Percentiles rank a stretch among this genome's conserved stretches.
phyloP scores from a whole-genome alignment of 2,113 vertebrate genomes.

The Bothrops jararaca region DNA sequence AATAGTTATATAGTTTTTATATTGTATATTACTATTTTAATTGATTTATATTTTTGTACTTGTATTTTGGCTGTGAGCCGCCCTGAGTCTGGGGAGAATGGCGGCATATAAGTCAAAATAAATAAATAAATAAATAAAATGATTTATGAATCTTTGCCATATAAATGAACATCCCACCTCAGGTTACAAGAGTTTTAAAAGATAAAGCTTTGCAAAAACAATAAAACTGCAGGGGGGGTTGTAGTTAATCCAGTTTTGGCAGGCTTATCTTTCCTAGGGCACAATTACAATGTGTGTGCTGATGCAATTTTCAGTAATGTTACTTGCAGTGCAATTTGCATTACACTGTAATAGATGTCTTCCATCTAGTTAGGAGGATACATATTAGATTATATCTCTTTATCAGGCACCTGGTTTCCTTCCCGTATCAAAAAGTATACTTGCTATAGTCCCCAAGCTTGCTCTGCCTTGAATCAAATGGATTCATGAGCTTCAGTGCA shows the following conservation, averaged over 20 bases:
- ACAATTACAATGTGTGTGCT: conserved; percentile 38
- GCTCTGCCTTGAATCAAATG: neutral
- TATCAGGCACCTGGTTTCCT: neutral
- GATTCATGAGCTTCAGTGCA: neutral
- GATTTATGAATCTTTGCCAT: conserved; percentile 18
- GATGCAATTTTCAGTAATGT: conserved; percentile 40
- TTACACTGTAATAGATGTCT: conserved; percentile 29
- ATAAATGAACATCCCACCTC: conserved; percentile 4
- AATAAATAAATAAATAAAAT: too few relatives aligned
- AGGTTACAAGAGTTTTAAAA: neutral
- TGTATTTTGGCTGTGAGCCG: too few relatives aligned
- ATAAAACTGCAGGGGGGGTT: neutral
- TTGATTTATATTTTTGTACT: too few relatives aligned
- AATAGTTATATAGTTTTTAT: too few relatives aligned
- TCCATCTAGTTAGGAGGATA: conserved; percentile 30
- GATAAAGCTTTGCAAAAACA: conserved; percentile 16
- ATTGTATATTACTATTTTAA: too few relatives aligned
- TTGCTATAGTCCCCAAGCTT: neutral
- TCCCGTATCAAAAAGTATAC: neutral
- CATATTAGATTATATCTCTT: conserved; percentile 35
- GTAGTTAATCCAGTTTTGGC: conserved; percentile 34
- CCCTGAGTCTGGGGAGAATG: too few relatives aligned
- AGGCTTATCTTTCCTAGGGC: conserved; percentile 24
- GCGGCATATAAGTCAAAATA: too few relatives aligned
- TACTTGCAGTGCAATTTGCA: conserved; percentile 34